Evolutionary conservation across 2,797 vertebrate genomes (phyloP).

Genomic region (Crenichthys baileyi): DNA sequence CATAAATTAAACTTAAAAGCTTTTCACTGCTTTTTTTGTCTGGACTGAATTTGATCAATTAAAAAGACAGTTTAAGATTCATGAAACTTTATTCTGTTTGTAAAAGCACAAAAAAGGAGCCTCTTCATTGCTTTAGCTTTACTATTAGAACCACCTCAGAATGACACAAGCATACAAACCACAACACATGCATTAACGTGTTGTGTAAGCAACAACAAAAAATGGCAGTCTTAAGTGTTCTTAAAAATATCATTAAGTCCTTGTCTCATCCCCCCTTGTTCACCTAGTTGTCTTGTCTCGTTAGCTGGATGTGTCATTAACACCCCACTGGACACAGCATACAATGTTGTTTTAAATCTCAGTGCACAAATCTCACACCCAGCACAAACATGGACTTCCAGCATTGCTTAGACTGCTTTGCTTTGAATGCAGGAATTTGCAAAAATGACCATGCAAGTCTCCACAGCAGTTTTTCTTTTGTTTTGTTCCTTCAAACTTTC

Average conservation of each 20-base stretch:
- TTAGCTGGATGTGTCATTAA: background rate
- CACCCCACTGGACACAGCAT: background rate
- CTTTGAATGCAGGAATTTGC: conserved; percentile 24
- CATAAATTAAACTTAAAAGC: too few relatives aligned
- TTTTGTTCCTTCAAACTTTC: conserved; percentile 73
- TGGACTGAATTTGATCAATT: too few relatives aligned
- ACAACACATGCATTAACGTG: too few relatives aligned
- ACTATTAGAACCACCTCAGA: background rate
- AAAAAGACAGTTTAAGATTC: background rate
- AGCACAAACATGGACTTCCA: background rate
- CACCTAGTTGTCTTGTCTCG: background rate
- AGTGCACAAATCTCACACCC: background rate
- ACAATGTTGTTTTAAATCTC: background rate
- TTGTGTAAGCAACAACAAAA: background rate
- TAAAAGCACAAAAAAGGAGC: background rate
- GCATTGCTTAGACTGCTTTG: background rate
- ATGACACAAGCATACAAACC: background rate
- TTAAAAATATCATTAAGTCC: background rate
- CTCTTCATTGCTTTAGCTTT: background rate
- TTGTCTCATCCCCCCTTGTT: background rate
- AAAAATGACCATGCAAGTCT: conserved; percentile 46
- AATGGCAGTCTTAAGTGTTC: background rate
- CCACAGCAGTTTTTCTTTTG: conserved; percentile 62
- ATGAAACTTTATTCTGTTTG: background rate
- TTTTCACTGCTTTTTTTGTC: too few relatives aligned